Evolutionary conservation across 2,113 vertebrate genomes (phyloP), one percentile per base, ranked within the genome.

Genomic region (Dicentrarchus labrax): DNA sequence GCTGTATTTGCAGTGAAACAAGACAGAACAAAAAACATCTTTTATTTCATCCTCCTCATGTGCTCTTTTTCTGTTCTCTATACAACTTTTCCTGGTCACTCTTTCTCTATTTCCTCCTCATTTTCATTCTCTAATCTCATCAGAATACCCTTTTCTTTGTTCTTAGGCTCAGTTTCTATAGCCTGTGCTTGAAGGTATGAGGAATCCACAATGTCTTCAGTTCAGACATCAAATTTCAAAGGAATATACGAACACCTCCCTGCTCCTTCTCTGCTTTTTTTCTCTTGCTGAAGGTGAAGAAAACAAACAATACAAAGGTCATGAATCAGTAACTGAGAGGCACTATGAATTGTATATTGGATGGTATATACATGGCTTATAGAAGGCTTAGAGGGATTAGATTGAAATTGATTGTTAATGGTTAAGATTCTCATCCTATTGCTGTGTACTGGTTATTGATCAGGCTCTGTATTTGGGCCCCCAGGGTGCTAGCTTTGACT

Each of bases 341-440:
- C 39, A 19, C 19, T 38, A 57, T 65, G 17, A 57, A 62, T 47
- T 56, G 22, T 82, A 57, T 67, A 70, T 62, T 76, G 50, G 72
- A 66, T 65, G 22, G 57, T 69, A 50, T 68, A 53, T 54, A 51
- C 72, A 76, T 64, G 72, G 76, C 48, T 82, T 76, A 51, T 51
- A 17, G 38, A 57, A 60, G 61, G 48, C 60, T 86, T 74, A 74
- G 17, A 60, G 84, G n/a, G 68, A 64, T 75, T 68, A 83, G 86
- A 91, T 83, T 88, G 30, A 85, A 84, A 88, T 78, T 83, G 90
- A 92, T 86, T 80, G 24, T 72, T 78, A 66, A 78, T 84, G 80
- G 61, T 86, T 45, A 53, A 74, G 66, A 68, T 80, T 60, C 77
- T 84, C 71, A 81, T 89, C 53, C 72, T 78, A 76, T 73, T 24